Percentiles rank a stretch among this genome's conserved stretches.
phyloP scores from a whole-genome alignment of 2,888 invertebrate species.

The Augochlorella aurata region DNA sequence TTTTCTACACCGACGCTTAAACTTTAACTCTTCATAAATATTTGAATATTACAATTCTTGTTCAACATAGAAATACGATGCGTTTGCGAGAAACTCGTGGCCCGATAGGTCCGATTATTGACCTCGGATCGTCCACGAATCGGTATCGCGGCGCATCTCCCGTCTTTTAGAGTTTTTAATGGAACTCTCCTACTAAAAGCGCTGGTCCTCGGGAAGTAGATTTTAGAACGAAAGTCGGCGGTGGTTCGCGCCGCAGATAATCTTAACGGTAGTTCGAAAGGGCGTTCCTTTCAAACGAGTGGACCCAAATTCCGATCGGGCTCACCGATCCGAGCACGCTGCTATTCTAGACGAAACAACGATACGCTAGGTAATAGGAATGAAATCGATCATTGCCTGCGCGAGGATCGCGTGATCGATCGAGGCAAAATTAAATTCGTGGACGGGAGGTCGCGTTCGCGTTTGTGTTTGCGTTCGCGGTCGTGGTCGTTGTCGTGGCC shows the following conservation, averaged over 20 bases:
- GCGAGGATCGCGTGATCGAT: neutral
- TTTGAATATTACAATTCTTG: constrained; percentile 31
- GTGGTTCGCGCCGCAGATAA: constrained; percentile 30
- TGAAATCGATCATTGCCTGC: constrained; percentile 8
- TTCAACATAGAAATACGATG: constrained; percentile 32
- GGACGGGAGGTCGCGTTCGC: constrained; percentile 65
- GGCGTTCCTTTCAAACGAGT: constrained; percentile 33
- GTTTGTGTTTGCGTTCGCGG: neutral
- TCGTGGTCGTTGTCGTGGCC: neutral
- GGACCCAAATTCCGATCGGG: constrained; percentile 52
- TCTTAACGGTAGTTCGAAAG: constrained; percentile 38
- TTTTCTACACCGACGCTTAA: constrained; percentile 65
- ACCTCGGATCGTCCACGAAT: neutral
- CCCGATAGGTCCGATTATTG: neutral
- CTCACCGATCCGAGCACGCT: constrained; percentile 33
- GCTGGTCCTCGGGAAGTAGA: constrained; percentile 8
- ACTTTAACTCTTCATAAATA: constrained; percentile 54
- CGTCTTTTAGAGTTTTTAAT: neutral
- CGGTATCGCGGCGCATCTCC: neutral
- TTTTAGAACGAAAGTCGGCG: neutral
- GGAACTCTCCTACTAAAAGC: constrained; percentile 10
- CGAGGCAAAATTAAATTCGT: constrained; percentile 62
- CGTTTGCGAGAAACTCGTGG: neutral
- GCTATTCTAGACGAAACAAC: constrained; percentile 43
- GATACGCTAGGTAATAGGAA: constrained; percentile 21